Base-by-base conservation (phyloP, 2,113 vertebrate genomes). In the Reinhardtius hippoglossoides region DNA sequence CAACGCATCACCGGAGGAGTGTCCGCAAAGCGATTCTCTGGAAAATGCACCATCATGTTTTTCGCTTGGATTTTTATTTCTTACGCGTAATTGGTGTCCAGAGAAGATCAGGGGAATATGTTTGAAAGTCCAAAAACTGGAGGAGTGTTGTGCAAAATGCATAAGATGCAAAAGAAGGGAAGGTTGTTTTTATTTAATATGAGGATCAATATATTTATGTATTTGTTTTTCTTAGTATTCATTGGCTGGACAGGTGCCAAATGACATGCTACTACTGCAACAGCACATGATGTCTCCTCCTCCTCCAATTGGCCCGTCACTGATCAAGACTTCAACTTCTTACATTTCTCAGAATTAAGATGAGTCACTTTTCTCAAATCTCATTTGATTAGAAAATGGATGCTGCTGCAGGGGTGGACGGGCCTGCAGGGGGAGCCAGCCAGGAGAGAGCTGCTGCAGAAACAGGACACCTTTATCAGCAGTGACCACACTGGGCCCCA, bases 401-500 rank as follows among this genome's bases (percentile, higher is more conserved):
- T 20, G 50, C 12, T 9, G 6, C 20, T 5, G 20, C 10, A 31
- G 55, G 6, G 40, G 15, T 2, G 26, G 4, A n/a, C 0, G 2
- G 2, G 2, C 73, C 90, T 81, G 75, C 37, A 82, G 89, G 66
- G 71, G 88, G 86, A 16, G 80, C 54, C 27, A 57, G 18, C 40
- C 44, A 1, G 1, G 1, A 1, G 13, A 48, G 1, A 42, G 24
- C 0, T 23, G 67, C 68, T 63, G 40, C 58, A 68, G 85, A 76
- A 84, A 88, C 65, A 24, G 13, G 66, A 87, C 55, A 82, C 85
- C 31, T 81, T 72, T 84, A 91, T 84, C 87, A 62, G 44, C 42
- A 46, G 77, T 87, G 89, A 80, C 84, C 88, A 88, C 74, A 48
- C 59, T 54, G 20, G 46, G 75, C 58, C 60, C 78, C 90, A 87